Percentiles rank a stretch among this genome's conserved stretches.
phyloP scores from a whole-genome alignment of 1,140 invertebrate genomes.

The Bombus haemorrhoidalis region DNA sequence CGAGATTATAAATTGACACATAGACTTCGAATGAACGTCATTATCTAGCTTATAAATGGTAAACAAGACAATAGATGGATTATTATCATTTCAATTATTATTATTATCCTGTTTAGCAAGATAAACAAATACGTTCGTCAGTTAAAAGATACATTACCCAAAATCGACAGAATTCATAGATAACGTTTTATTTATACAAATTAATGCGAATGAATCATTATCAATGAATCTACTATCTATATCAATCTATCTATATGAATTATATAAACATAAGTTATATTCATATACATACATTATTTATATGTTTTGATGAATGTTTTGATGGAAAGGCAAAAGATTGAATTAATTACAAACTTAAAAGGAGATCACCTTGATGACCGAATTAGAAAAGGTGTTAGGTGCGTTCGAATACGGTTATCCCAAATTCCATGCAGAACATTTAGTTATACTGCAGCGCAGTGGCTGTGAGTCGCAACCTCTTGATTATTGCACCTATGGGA shows the following conservation, averaged over 20 bases:
- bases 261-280: too few relatives aligned
- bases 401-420: constrained; percentile 4
- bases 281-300: neutral
- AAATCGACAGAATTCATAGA: too few relatives aligned
- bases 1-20: neutral
- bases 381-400: neutral
- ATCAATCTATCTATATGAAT: too few relatives aligned
- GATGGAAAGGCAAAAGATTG: neutral
- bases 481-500: constrained; percentile 75
- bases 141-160: too few relatives aligned
- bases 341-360: neutral
- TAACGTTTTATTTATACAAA: too few relatives aligned
- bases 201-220: too few relatives aligned
- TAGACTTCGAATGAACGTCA: neutral
- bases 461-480: constrained; percentile 52
- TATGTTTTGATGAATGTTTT: neutral
- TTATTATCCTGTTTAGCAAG: too few relatives aligned
- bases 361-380: neutral
- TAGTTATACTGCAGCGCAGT: constrained; percentile 64
- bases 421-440: constrained; percentile 62
- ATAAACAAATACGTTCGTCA: too few relatives aligned
- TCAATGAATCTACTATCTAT: too few relatives aligned
- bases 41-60: neutral
- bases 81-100: too few relatives aligned
- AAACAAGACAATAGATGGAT: neutral